phyloP scores from a whole-genome alignment of 2,797 vertebrate genomes.

The Galaxias olidus region DNA sequence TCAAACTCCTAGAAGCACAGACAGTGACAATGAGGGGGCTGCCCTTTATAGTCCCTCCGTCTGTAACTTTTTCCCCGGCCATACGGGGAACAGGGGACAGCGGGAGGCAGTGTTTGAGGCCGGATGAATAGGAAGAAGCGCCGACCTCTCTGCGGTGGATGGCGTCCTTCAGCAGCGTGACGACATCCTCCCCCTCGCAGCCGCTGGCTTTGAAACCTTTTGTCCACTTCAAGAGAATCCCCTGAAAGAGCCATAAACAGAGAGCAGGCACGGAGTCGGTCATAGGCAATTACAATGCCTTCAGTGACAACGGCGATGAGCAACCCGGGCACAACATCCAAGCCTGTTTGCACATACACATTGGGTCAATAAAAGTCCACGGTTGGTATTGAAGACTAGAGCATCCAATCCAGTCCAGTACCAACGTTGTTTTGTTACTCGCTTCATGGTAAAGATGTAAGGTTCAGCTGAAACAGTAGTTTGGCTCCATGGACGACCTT shows the following conservation, averaged over 20 bases:
- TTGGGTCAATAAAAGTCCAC: too few relatives aligned
- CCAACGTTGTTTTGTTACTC: too few relatives aligned
- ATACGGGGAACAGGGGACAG: not conserved
- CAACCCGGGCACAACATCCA: not conserved
- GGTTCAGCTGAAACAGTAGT: too few relatives aligned
- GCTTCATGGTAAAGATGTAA: too few relatives aligned
- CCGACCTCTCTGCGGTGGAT: slow-evolving; percentile 84
- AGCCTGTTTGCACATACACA: too few relatives aligned
- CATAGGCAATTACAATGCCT: too few relatives aligned
- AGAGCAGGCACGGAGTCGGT: not conserved
- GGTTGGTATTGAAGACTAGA: not conserved
- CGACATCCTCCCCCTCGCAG: slow-evolving; percentile 91
- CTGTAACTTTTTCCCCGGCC: not conserved
- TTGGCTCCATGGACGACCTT: too few relatives aligned
- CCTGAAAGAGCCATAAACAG: slow-evolving; percentile 73
- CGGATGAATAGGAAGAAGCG: not conserved
- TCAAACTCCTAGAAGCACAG: slow-evolving; percentile 84
- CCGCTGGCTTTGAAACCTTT: slow-evolving; percentile 93
- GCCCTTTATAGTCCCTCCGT: too few relatives aligned
- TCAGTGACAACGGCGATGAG: not conserved
- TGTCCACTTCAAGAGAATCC: slow-evolving; percentile 92
- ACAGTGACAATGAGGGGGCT: not conserved
- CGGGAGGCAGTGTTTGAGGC: not conserved
- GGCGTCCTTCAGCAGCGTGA: slow-evolving; percentile 87
- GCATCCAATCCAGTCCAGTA: not conserved